Conservation (phyloP, 92 coral and sea anemone species). For the Epizoanthus stellaris region DNA sequence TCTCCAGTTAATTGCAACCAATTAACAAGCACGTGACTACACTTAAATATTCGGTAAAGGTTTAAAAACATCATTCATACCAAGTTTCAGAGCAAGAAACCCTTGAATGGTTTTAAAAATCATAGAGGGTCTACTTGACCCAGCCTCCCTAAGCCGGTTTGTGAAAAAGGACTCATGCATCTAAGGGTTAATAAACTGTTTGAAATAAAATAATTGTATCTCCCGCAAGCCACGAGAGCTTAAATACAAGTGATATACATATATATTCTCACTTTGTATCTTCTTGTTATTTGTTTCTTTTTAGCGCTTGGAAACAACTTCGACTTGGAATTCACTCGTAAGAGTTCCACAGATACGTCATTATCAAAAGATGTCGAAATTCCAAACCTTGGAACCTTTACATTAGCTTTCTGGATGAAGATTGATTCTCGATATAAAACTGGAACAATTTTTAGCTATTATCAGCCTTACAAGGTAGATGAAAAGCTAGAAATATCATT, state of each 20-base stretch:
- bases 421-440: slow-evolving; percentile 43
- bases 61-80: not conserved
- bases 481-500: slow-evolving; percentile 59
- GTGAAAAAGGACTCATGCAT: too few species aligned
- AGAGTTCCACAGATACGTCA: slow-evolving; percentile 37
- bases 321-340: slow-evolving; percentile 37
- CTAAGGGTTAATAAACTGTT: too few species aligned
- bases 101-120: too few species aligned
- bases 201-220: too few species aligned
- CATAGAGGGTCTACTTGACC: too few species aligned
- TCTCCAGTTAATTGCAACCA: too few species aligned
- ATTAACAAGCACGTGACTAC: too few species aligned
- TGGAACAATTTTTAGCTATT: slow-evolving; percentile 70
- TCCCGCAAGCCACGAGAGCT: too few species aligned
- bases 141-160: too few species aligned
- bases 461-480: slow-evolving; percentile 29
- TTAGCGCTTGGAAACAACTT: slow-evolving; percentile 56
- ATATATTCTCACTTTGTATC: not conserved
- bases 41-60: too few species aligned
- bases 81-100: not conserved
- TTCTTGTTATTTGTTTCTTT: not conserved
- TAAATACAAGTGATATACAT: not conserved
- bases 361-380: slow-evolving; percentile 27
- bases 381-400: slow-evolving; percentile 45
- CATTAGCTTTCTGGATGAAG: slow-evolving; percentile 59